Conservation (phyloP, 2,797 vertebrate genomes). For the Pipistrellus pygmaeus region DNA sequence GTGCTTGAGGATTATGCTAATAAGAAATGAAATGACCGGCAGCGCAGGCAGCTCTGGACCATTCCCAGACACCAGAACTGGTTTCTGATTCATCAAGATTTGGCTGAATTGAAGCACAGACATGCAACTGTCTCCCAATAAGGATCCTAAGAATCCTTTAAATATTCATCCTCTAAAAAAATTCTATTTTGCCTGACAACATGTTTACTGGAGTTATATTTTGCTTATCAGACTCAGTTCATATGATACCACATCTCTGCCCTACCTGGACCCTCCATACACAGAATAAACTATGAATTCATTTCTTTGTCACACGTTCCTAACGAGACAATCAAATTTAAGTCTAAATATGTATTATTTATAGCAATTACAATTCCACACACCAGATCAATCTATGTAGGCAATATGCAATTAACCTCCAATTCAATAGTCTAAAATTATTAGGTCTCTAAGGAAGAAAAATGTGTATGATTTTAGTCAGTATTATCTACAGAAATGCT, state of each 20-base stretch:
- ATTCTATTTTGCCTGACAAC: conserved; percentile 18
- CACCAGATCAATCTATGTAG: conserved; percentile 43
- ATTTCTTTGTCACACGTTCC: conserved; percentile 26
- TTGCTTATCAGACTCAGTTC: neutral
- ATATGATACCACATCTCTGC: neutral
- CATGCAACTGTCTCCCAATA: neutral
- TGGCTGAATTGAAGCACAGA: neutral
- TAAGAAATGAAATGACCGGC: conserved; percentile 58
- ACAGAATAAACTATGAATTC: conserved; percentile 33
- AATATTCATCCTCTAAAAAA: conserved; percentile 35
- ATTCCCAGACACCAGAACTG: neutral
- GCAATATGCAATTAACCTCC: conserved; percentile 51
- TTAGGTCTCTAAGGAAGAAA: conserved; percentile 45
- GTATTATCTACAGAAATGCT: conserved; percentile 33
- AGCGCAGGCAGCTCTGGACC: neutral
- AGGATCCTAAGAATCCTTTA: conserved; percentile 34
- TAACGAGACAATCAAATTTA: conserved; percentile 50
- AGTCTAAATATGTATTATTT: conserved; percentile 32
- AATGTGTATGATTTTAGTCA: neutral
- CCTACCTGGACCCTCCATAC: neutral
- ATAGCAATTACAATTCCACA: conserved; percentile 29
- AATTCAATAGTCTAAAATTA: conserved; percentile 45
- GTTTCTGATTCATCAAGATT: conserved; percentile 74
- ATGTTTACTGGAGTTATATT: neutral
- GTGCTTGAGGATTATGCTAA: conserved; percentile 72